These are phyloP conservation scores for Lottia scabra DNA, from an alignment of 2,888 invertebrate genomes.

Conservation along the genomic window DNA sequence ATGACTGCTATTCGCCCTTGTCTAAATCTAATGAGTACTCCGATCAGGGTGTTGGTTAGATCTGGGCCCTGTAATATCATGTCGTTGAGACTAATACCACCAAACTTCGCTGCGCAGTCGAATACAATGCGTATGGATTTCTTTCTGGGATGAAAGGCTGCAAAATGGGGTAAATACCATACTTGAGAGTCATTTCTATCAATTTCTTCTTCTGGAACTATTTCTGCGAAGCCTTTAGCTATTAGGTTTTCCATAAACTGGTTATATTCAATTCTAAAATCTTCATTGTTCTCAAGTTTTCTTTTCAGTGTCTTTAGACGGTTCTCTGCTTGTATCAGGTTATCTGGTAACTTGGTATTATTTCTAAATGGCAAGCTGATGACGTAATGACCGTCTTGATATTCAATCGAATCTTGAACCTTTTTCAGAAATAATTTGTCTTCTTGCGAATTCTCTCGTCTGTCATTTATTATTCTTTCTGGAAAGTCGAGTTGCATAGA, in stretches of 20 bases:
- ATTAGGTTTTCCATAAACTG: conserved; percentile 11
- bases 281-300: conserved; percentile 1
- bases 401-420: conserved; percentile 2
- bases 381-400: conserved; percentile 15
- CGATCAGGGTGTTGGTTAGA: conserved; percentile 13
- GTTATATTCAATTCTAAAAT: conserved; percentile 7
- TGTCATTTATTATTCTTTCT: not conserved
- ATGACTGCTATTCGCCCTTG: conserved; percentile 16
- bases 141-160: conserved; percentile 14
- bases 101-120: conserved; percentile 14
- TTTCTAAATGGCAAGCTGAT: conserved; percentile 13
- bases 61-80: conserved; percentile 14
- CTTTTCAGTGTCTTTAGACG: conserved; percentile 2
- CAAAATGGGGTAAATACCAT: conserved; percentile 4
- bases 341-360: conserved; percentile 12
- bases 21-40: conserved; percentile 8
- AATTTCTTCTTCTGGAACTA: not conserved
- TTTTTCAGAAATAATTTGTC: conserved; percentile 16
- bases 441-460: conserved; percentile 9
- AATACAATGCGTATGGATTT: conserved; percentile 17
- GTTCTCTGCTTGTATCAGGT: conserved; percentile 2
- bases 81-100: conserved; percentile 19
- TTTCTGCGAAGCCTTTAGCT: conserved; percentile 11
- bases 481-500: too few species aligned
- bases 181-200: conserved; percentile 1